A percentile compares a stretch with the other conserved stretches of the same genome.
phyloP scores from a whole-genome alignment of 2,113 vertebrate genomes.

The Pteronura brasiliensis region DNA sequence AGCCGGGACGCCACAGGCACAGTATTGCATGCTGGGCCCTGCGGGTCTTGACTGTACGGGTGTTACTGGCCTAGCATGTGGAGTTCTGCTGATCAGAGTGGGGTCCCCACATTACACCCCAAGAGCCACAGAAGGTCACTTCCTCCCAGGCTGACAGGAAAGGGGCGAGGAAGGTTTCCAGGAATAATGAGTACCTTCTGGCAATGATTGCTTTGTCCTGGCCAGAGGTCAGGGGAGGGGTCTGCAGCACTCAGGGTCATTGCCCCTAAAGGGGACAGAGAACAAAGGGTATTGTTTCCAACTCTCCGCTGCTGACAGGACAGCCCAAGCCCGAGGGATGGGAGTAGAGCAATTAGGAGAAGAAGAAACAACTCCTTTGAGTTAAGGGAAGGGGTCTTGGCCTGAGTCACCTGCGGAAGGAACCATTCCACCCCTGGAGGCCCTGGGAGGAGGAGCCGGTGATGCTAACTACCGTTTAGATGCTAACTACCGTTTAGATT shows the following conservation, averaged over 20 bases:
- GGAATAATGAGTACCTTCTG: neutral
- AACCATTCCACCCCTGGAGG: neutral
- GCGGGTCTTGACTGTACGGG: neutral
- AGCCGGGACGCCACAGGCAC: neutral
- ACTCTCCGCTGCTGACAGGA: too few species aligned
- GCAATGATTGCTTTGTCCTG: neutral
- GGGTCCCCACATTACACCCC: neutral
- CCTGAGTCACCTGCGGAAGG: neutral
- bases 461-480: neutral
- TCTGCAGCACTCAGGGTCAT: neutral
- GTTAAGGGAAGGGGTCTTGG: neutral
- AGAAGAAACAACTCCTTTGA: neutral
- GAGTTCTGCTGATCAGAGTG: neutral
- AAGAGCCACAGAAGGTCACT: neutral
- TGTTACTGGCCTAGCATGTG: too few species aligned
- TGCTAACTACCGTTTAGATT: neutral
- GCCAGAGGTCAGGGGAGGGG: neutral
- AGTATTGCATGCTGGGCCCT: accelerated
- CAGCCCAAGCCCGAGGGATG: neutral
- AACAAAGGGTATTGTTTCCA: neutral
- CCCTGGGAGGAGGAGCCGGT: neutral
- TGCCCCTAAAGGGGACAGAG: neutral
- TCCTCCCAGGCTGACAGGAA: neutral
- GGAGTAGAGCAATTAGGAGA: neutral
- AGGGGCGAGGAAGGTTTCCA: neutral